Percentiles rank a stretch among this genome's conserved stretches.
Conservation (phyloP, 2,888 invertebrate species). For the Craniophora ligustri region DNA sequence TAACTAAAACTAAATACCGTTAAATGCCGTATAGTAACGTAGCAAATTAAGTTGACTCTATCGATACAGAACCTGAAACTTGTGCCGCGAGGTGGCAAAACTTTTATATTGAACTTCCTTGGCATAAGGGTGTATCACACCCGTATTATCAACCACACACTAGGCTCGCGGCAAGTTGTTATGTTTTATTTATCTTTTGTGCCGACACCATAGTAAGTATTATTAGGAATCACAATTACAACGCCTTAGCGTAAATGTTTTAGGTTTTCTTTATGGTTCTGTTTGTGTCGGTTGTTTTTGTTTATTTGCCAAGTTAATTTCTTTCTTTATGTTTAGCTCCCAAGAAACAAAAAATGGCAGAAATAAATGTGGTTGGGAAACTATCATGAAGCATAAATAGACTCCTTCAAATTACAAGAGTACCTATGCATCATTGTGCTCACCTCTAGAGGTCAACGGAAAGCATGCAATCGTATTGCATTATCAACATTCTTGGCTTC, state of each 20-base stretch:
- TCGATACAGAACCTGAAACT: constrained; percentile 32
- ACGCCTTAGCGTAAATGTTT: constrained; percentile 10
- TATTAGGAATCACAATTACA: constrained; percentile 9
- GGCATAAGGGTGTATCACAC: constrained; percentile 32
- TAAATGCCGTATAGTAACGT: constrained; percentile 25
- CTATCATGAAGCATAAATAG: neutral
- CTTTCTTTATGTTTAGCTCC: neutral
- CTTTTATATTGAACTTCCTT: constrained; percentile 59
- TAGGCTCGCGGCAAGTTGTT: constrained; percentile 22
- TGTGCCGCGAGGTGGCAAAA: constrained; percentile 43
- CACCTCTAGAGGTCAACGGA: constrained; percentile 21
- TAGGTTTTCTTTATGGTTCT: constrained; percentile 21
- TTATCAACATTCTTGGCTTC: constrained; percentile 15
- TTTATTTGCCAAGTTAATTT: constrained; percentile 1
- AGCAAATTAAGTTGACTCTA: constrained; percentile 38
- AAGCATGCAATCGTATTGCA: constrained; percentile 24
- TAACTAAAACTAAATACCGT: no score
- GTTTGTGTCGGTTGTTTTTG: constrained; percentile 3
- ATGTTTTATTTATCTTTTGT: constrained; percentile 19
- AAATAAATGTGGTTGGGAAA: neutral
- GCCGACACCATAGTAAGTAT: constrained; percentile 10
- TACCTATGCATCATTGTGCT: constrained; percentile 12
- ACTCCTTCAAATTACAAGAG: neutral
- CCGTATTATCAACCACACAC: no score
- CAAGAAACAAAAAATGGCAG: neutral